Evolutionary conservation across 2,113 vertebrate species (phyloP).

Genomic region (Cinclus mexicanus): DNA sequence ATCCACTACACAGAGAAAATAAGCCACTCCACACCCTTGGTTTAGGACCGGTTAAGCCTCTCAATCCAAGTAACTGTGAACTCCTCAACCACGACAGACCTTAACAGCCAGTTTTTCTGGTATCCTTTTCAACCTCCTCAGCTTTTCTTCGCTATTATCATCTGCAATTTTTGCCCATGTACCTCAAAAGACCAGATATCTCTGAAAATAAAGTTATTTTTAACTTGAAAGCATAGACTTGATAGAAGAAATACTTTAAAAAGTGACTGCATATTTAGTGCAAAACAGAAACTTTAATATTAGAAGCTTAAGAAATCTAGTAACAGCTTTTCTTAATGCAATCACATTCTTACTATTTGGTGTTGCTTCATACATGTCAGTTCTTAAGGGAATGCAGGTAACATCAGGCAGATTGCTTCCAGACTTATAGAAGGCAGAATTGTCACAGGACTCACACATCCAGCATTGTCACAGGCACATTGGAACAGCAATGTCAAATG

Average conservation of each 20-base stretch:
- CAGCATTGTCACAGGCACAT: neutral
- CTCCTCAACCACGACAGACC: neutral
- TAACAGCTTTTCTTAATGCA: neutral
- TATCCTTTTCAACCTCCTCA: neutral
- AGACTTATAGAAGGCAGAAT: neutral
- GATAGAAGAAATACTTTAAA: neutral
- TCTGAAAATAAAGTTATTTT: neutral
- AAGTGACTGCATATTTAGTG: neutral
- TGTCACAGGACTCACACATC: neutral
- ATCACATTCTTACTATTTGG: neutral
- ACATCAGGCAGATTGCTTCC: neutral
- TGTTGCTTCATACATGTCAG: neutral
- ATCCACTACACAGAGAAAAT: neutral
- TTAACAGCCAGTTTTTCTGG: neutral
- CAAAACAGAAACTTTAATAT: neutral
- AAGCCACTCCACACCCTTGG: fast-evolving
- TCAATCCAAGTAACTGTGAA: neutral
- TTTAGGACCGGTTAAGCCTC: neutral
- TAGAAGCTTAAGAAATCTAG: neutral
- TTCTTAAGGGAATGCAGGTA: neutral
- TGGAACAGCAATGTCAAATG: neutral
- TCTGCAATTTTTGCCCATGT: neutral
- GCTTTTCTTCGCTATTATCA: neutral
- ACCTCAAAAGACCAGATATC: neutral
- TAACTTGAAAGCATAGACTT: neutral